Evolutionary conservation across 2,888 invertebrate genomes (phyloP), one percentile per base, ranked within the genome.

Genomic region (Pocota personata): DNA sequence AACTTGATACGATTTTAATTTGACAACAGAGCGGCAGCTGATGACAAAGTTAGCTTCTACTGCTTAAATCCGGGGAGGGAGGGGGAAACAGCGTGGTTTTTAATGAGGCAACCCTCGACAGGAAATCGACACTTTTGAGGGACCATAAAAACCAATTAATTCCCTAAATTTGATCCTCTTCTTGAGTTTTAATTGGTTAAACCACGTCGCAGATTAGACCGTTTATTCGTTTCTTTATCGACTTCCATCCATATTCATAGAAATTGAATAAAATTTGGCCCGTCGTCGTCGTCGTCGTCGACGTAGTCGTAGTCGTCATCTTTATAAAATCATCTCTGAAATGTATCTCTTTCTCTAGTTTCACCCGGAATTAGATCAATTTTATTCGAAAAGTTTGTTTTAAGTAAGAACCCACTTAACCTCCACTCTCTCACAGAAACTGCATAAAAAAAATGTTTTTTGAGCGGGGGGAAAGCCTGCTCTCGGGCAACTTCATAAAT

Each of bases 351-450:
- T 21, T 4, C 27, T 24, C 30, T 43, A 4, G 8, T 21, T 30
- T 5, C 35, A 6, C 14, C 16, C 24, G 40, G 37, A 86, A 80
- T 80, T 80, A 55, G 76, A 86, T 86, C 79, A 71, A 86, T 80
- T 86, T 80, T 76, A 86, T 86, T 80, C 55, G 86, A 76, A 86
- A 86, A 86, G 66, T 86, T 86, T 80, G 76, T 86, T 72, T 86
- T 80, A 80, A 86, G 66, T 80, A 80, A 82, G 72, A 82, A 79
- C 75, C 79, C 67, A 84, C 84, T 79, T 84, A 79, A 75, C 73
- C 79, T 52, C 50, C 14, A 72, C 66, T 76, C 52, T 30, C 48
- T 50, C 62, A 27, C 8, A 30, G 66, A 66, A 66, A 77, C 67
- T 83, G 67, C 67, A 73, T 67, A 76, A 62, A 62, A 12, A 67